Evolutionary conservation across 2,888 invertebrate genomes (phyloP).

Genomic region (Cosmia trapezina): DNA sequence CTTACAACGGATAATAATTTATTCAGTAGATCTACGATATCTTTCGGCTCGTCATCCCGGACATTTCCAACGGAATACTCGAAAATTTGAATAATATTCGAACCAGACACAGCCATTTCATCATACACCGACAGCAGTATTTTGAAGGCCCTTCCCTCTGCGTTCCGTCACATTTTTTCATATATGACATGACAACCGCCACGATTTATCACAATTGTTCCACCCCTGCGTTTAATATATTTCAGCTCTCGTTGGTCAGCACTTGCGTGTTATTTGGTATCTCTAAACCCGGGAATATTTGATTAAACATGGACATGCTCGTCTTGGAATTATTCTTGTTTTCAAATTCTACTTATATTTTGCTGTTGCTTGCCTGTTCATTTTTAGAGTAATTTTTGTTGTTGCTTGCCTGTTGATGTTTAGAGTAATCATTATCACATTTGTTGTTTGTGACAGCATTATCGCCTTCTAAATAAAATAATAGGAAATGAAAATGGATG

Average conservation of each 20-base stretch:
- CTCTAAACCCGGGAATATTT: slow-evolving; percentile 42
- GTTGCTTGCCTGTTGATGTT: no score
- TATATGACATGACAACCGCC: slow-evolving; percentile 34
- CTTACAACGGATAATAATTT: neutral
- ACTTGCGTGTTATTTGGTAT: slow-evolving; percentile 47
- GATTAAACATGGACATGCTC: slow-evolving; percentile 31
- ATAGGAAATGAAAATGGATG: no score
- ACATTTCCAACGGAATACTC: neutral
- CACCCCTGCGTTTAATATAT: slow-evolving; percentile 58
- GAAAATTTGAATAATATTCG: slow-evolving; percentile 7
- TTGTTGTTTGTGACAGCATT: neutral
- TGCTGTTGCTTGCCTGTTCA: neutral
- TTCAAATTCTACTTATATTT: neutral
- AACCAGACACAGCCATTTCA: slow-evolving; percentile 13
- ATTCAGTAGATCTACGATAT: neutral
- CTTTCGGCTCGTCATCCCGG: neutral
- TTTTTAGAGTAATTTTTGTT: no score
- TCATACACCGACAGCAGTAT: slow-evolving; percentile 12
- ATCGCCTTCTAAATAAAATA: neutral
- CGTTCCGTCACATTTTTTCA: slow-evolving; percentile 50
- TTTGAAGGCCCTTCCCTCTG: slow-evolving; percentile 23
- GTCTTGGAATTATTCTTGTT: slow-evolving; percentile 27
- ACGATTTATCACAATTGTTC: slow-evolving; percentile 65
- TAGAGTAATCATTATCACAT: neutral
- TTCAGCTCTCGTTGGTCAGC: slow-evolving; percentile 50